Evolutionary conservation across 2,888 invertebrate genomes (phyloP).

Genomic region (Eupithecia abbreviata): DNA sequence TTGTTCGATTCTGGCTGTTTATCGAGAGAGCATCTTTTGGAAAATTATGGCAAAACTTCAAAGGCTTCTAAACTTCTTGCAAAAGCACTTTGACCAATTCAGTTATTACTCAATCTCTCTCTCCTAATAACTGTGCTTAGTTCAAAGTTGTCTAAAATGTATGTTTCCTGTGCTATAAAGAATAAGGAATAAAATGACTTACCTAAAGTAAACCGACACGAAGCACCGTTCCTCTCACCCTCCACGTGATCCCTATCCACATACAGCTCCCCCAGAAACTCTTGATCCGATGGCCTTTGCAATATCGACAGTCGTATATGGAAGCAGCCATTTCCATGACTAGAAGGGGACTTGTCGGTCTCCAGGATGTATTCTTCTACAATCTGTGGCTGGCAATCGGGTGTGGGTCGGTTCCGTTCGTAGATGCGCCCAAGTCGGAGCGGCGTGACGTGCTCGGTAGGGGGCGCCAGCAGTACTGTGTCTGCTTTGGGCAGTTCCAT

Average conservation of each 20-base stretch:
- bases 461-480: conserved; percentile 82
- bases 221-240: conserved; percentile 90
- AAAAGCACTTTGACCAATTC: too few species aligned
- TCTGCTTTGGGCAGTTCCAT: conserved; percentile 87
- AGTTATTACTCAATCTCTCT: too few species aligned
- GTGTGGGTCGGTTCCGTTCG: conserved; percentile 85
- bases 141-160: too few species aligned
- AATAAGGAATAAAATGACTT: conserved; percentile 22
- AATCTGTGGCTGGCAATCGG: conserved; percentile 90
- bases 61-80: too few species aligned
- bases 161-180: neutral
- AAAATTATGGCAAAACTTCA: too few species aligned
- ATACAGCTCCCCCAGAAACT: conserved; percentile 95
- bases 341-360: conserved; percentile 88
- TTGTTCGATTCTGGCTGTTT: too few species aligned
- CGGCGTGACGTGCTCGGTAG: conserved; percentile 74
- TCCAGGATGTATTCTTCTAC: conserved; percentile 95
- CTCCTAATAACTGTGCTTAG: too few species aligned
- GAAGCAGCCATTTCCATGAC: conserved; percentile 86
- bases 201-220: conserved; percentile 90
- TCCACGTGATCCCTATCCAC: conserved; percentile 93
- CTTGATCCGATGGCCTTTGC: conserved; percentile 93
- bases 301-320: conserved; percentile 94
- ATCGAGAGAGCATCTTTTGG: too few species aligned
- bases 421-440: conserved; percentile 78